phyloP scores from a whole-genome alignment of 2,888 invertebrate species.

The Dryomyza anilis region DNA sequence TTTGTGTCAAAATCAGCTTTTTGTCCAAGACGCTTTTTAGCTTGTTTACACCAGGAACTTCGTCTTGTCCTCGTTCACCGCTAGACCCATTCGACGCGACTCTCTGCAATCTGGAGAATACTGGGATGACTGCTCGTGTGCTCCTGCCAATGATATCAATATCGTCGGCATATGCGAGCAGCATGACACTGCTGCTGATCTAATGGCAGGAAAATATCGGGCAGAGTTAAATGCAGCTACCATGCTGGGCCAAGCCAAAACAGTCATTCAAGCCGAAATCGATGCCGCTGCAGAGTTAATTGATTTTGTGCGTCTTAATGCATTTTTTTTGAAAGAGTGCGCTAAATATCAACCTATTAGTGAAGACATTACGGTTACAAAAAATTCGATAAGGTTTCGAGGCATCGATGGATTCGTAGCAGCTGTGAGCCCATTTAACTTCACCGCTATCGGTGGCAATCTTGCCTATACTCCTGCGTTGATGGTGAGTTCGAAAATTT shows the following conservation, averaged over 20 bases:
- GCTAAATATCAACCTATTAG: conserved; percentile 91
- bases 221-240: conserved; percentile 92
- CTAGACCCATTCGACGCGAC: too few species aligned
- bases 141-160: too few species aligned
- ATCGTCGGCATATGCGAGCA: too few species aligned
- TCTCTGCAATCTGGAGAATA: too few species aligned
- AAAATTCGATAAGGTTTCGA: conserved; percentile 85
- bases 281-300: conserved; percentile 94
- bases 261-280: conserved; percentile 96
- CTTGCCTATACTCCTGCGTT: conserved; percentile 87
- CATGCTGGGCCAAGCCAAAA: conserved; percentile 96
- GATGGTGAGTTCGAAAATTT: too few species aligned
- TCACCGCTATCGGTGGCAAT: conserved; percentile 99
- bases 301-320: conserved; percentile 90
- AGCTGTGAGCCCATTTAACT: conserved; percentile 97
- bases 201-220: conserved; percentile 88
- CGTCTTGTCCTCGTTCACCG: too few species aligned
- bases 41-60: too few species aligned
- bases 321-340: conserved; percentile 81
- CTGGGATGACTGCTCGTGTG: too few species aligned
- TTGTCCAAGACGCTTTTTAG: too few species aligned
- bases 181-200: conserved; percentile 92
- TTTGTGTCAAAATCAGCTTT: too few species aligned
- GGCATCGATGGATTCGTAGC: conserved; percentile 98
- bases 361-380: conserved; percentile 72